A percentile compares a stretch with the other conserved stretches of the same genome.
Conservation (phyloP, 30 jellyfish, hydroid and myxozoan genomes). For the Hydractinia echinata region DNA sequence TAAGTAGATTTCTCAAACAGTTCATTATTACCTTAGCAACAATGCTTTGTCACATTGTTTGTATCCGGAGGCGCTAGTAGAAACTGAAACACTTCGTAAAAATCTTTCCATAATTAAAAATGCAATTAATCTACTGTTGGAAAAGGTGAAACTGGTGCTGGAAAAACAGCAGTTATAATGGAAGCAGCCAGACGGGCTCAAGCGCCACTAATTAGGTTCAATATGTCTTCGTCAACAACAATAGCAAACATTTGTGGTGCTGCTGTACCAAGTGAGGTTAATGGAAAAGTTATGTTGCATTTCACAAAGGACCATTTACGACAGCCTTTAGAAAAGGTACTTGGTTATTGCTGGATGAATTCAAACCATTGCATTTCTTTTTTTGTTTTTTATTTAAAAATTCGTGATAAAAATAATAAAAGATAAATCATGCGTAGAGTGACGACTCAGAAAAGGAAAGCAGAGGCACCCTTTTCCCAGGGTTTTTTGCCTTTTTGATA, state of each 20-base stretch:
- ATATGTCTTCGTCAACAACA: conserved; percentile 20
- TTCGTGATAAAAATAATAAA: too few relatives aligned
- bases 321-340: conserved; percentile 9
- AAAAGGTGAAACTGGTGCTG: conserved; percentile 28
- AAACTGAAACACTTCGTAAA: not conserved
- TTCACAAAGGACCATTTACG: conserved; percentile 10
- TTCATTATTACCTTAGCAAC: too few relatives aligned
- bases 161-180: conserved; percentile 21
- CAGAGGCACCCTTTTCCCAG: too few relatives aligned
- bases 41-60: not conserved
- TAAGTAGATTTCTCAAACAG: too few relatives aligned
- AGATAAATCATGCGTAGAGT: too few relatives aligned
- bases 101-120: not conserved
- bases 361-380: too few relatives aligned
- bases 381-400: too few relatives aligned
- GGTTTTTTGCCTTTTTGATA: too few relatives aligned
- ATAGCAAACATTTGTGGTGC: not conserved
- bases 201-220: conserved; percentile 15
- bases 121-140: conserved; percentile 5
- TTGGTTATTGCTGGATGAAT: conserved; percentile 20
- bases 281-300: not conserved
- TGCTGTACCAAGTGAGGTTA: conserved; percentile 16
- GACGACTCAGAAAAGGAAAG: too few relatives aligned
- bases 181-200: conserved; percentile 22
- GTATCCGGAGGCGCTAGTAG: not conserved